Conservation (phyloP, 2,888 invertebrate genomes). For the Agonopterix heracliana region DNA sequence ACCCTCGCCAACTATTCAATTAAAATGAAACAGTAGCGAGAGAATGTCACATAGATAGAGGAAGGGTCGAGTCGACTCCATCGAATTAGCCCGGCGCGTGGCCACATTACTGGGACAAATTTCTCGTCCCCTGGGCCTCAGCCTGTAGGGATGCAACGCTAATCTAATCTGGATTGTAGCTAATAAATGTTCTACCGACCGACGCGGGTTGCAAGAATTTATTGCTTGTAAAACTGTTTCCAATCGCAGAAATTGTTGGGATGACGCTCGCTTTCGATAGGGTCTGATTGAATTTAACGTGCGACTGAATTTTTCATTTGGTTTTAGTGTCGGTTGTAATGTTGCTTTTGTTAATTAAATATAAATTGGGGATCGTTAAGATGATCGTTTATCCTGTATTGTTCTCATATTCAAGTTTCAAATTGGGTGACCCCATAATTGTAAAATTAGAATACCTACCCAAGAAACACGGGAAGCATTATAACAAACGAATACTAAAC, state of each 20-base stretch:
- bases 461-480: no score
- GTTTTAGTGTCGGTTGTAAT: constrained; percentile 32
- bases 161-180: constrained; percentile 74
- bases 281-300: constrained; percentile 68
- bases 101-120: constrained; percentile 73
- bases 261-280: constrained; percentile 51
- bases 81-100: constrained; percentile 73
- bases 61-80: constrained; percentile 49
- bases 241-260: constrained; percentile 67
- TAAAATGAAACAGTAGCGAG: constrained; percentile 67
- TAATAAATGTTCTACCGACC: constrained; percentile 72
- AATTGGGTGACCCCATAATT: no score
- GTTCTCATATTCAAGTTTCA: no score
- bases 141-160: constrained; percentile 60
- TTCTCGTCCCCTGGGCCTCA: constrained; percentile 52
- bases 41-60: constrained; percentile 69
- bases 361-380: no score
- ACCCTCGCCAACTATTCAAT: constrained; percentile 71
- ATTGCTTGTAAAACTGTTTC: constrained; percentile 76
- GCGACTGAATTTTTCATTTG: constrained; percentile 47
- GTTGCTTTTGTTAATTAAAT: constrained; percentile 27
- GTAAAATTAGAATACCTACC: no score
- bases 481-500: no score
- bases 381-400: no score
- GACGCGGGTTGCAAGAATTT: constrained; percentile 66